phyloP scores from a whole-genome alignment of 2,113 vertebrate genomes.

The Bolborhynchus lineola region DNA sequence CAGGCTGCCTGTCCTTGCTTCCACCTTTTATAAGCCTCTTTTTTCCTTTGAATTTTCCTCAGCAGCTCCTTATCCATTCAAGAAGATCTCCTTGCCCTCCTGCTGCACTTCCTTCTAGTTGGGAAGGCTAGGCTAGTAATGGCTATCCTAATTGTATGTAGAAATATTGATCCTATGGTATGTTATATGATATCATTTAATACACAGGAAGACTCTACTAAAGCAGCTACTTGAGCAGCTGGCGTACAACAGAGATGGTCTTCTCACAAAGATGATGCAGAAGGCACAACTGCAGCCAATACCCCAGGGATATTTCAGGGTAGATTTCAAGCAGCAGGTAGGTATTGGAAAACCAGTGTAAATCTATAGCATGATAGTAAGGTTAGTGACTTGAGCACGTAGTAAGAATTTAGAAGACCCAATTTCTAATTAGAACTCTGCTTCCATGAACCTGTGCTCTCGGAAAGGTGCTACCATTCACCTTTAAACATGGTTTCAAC shows the following conservation, averaged over 20 bases:
- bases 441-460: not conserved
- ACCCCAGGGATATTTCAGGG: not conserved
- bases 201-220: not conserved
- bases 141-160: not conserved
- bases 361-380: not conserved
- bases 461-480: not conserved
- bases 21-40: too few species aligned
- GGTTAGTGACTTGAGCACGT: not conserved
- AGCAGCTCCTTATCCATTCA: too few species aligned
- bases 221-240: not conserved
- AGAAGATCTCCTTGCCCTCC: too few species aligned
- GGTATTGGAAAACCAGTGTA: not conserved
- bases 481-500: not conserved
- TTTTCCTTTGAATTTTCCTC: too few species aligned
- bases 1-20: too few species aligned
- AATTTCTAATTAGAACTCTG: not conserved
- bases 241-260: not conserved
- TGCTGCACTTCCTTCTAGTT: too few species aligned
- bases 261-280: not conserved
- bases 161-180: not conserved
- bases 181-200: not conserved
- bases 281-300: not conserved
- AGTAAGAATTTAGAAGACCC: not conserved
- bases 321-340: not conserved
- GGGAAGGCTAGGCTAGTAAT: not conserved